Conservation (phyloP, 35 echinoderm and acorn worm genomes). For the Ptychodera flava region DNA sequence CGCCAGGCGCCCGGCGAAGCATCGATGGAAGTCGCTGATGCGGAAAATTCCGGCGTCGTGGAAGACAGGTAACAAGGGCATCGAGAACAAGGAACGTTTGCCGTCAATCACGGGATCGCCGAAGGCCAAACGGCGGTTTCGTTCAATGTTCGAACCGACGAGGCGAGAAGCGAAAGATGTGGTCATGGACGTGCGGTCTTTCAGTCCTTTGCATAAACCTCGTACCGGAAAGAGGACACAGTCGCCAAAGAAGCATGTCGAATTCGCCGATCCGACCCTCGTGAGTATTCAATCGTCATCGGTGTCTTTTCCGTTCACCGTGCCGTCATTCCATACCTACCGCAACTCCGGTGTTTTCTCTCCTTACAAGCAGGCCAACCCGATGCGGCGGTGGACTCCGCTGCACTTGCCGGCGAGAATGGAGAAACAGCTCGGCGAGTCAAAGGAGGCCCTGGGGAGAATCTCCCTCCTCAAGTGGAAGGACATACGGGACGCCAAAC, state of each 20-base stretch:
- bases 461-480: not conserved
- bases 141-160: not conserved
- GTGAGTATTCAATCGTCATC: not conserved
- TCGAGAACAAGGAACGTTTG: not conserved
- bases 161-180: not conserved
- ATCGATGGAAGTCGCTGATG: not conserved
- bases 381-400: not conserved
- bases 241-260: not conserved
- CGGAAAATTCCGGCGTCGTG: not conserved
- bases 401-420: not conserved
- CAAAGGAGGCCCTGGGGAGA: not conserved
- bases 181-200: not conserved
- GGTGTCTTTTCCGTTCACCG: not conserved
- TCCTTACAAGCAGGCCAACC: not conserved
- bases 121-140: not conserved
- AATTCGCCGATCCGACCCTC: not conserved
- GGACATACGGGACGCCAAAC: not conserved
- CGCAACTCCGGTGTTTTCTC: not conserved
- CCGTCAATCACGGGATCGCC: not conserved
- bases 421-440: not conserved
- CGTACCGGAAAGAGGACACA: not conserved
- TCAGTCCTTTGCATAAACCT: not conserved
- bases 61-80: not conserved
- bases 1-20: not conserved
- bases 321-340: not conserved